These are phyloP conservation scores for Chloropsis cyanopogon DNA, from an alignment of 2,113 vertebrate species.

Conservation along the genomic window DNA sequence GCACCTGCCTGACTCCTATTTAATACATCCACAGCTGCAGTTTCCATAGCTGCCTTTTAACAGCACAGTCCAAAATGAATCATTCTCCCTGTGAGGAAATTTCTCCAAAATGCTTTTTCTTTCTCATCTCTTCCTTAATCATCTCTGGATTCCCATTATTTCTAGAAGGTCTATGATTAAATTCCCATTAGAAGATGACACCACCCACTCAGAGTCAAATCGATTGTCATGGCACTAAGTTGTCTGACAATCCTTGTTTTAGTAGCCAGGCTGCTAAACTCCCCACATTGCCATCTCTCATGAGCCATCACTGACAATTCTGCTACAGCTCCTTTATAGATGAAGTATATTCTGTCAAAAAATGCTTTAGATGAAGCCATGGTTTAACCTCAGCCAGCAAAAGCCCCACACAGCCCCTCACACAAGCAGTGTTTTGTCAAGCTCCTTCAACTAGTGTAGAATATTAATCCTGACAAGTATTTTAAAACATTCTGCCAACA, in stretches of 20 bases:
- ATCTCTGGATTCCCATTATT: slow-evolving; percentile 24
- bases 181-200: neutral
- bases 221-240: neutral
- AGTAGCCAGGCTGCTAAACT: neutral
- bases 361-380: neutral
- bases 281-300: slow-evolving; percentile 23
- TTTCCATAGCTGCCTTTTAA: slow-evolving; percentile 58
- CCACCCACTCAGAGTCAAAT: neutral
- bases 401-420: neutral
- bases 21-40: slow-evolving; percentile 60
- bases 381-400: neutral
- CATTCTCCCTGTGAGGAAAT: slow-evolving; percentile 41
- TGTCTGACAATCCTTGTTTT: neutral
- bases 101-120: slow-evolving; percentile 40
- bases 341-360: slow-evolving; percentile 47
- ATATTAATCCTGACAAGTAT: slow-evolving; percentile 37
- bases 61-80: slow-evolving; percentile 49
- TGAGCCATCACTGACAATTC: slow-evolving; percentile 2
- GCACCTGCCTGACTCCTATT: slow-evolving; percentile 58
- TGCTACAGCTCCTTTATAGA: slow-evolving; percentile 21
- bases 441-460: neutral
- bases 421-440: slow-evolving; percentile 40
- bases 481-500: slow-evolving; percentile 9
- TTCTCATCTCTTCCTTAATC: slow-evolving; percentile 35
- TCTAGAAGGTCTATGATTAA: slow-evolving; percentile 20